Evolutionary conservation across 1,140 invertebrate genomes (phyloP), one percentile per base, ranked within the genome.

Genomic region (Linepithema humile): DNA sequence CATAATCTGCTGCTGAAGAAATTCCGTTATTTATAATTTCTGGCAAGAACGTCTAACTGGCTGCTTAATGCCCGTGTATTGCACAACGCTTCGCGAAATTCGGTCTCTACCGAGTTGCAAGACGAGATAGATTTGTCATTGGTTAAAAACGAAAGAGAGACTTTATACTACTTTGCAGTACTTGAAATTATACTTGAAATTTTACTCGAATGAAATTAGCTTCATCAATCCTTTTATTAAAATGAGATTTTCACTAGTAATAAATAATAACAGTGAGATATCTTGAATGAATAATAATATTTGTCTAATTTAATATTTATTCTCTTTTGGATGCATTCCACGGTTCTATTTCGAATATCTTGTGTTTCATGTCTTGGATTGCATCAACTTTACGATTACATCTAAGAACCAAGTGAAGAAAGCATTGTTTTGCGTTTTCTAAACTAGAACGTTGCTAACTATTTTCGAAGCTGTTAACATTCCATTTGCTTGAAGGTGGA

Each of bases 11-110:
- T 85, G 86, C 88, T 89, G 86, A 85, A 86, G 87, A 85, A 92
- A 93, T 93, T 92, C 90, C 92, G 92, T 92, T 93, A 94, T 94
- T 94, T 94, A 94, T 94, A 94, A 94, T 93, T 94, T 91, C 90
- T 94, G 93, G 93, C 93, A 94, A 93, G 88, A 91, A 85, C 88
- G 83, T 69, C 69, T 40, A 84, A 86, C 85, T 84, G 84, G 80
- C 75, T 62, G 75, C 88, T 90, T 93, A 93, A 94, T 93, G 91
- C 92, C 91, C 90, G 91, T 85, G 53, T 78, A 86, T 94, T 94
- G 84, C 92, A 85, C 89, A 93, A 93, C 88, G 83, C 53, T 88
- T 87, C 87, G 84, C 77, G 82, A 85, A 90, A 91, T 90, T 83
- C 64, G 65, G 45, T 84, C 77, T 80, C 72, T 48, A 74, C 23